Evolutionary conservation across 2,888 invertebrate species (phyloP).

Genomic region (Resseliella maxima): DNA sequence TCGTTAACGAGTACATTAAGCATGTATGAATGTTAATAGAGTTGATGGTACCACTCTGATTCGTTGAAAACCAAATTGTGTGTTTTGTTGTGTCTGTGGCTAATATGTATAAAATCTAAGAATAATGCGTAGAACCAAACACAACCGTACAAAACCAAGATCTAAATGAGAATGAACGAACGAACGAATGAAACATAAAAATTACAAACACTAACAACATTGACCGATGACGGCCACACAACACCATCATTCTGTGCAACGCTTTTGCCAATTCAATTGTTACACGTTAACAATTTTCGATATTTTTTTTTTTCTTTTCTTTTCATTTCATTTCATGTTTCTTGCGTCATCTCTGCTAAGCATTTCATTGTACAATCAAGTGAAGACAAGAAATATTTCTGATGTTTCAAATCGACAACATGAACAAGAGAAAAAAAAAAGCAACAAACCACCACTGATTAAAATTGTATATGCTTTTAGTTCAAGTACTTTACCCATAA

Average conservation of each 20-base stretch:
- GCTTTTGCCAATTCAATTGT: conserved; percentile 20
- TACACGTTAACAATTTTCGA: background rate
- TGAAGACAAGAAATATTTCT: conserved; percentile 24
- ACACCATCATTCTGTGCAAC: background rate
- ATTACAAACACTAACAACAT: background rate
- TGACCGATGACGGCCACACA: background rate
- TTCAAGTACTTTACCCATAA: conserved; percentile 51
- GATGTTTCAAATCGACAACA: conserved; percentile 42
- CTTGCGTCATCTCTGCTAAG: background rate
- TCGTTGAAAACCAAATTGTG: background rate
- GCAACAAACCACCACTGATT: conserved; percentile 47
- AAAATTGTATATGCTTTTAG: conserved; percentile 45
- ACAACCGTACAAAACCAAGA: background rate
- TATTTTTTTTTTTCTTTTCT: background rate
- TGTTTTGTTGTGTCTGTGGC: background rate
- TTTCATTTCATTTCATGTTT: background rate
- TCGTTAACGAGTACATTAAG: conserved; percentile 31
- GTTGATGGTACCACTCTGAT: background rate
- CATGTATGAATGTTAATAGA: conserved; percentile 31
- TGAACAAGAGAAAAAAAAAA: too few species aligned
- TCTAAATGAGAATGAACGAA: background rate
- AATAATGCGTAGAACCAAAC: background rate
- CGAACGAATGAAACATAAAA: background rate
- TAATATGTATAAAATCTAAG: conserved; percentile 12
- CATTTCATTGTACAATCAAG: background rate